Evolutionary conservation across 1,140 invertebrate genomes (phyloP).

Genomic region (Antheraea pernyi): DNA sequence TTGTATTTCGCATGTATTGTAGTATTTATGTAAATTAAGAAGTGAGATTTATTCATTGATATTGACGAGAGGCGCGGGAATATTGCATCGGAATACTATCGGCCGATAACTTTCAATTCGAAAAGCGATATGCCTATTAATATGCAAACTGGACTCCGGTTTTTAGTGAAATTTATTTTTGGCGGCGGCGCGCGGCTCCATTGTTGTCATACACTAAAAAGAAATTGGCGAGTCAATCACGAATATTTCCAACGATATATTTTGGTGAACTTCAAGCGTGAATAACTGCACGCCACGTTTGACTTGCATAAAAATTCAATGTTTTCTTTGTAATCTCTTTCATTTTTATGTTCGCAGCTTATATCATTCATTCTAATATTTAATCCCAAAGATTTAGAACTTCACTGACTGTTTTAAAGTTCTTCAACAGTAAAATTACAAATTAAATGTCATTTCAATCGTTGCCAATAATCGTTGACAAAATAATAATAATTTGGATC

Average conservation of each 20-base stretch:
- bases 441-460: no score
- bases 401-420: no score
- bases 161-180: constrained; percentile 5
- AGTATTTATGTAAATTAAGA: neutral
- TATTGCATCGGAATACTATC: neutral
- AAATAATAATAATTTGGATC: no score
- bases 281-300: neutral
- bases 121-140: neutral
- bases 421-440: no score
- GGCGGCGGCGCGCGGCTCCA: neutral
- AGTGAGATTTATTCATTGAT: neutral
- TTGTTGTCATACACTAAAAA: neutral
- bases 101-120: neutral
- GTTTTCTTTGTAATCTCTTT: neutral
- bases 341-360: neutral
- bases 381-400: no score
- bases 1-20: neutral
- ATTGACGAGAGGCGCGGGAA: neutral
- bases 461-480: no score
- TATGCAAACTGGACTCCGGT: neutral
- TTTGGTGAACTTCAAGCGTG: neutral
- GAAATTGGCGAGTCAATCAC: neutral
- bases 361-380: no score
- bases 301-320: neutral
- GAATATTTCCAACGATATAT: neutral